Evolutionary conservation across 2,113 vertebrate genomes (phyloP).

Genomic region (Ammodytes dubius): DNA sequence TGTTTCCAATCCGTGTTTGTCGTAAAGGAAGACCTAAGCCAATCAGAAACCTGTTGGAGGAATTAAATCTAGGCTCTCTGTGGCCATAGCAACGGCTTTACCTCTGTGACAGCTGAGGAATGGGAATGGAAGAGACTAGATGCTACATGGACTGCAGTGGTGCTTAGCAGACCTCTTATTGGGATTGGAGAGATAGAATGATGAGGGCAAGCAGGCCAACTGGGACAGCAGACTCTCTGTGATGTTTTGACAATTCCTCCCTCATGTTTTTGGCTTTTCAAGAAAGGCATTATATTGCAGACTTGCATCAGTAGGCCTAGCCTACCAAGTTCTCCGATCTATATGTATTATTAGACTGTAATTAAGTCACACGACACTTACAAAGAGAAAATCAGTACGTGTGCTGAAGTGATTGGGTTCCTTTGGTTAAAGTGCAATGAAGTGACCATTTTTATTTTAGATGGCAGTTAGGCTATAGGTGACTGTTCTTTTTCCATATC

Average conservation of each 20-base stretch:
- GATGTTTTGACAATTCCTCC: background rate
- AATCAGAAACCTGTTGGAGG: constrained; percentile 67
- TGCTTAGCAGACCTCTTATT: constrained; percentile 35
- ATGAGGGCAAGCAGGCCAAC: background rate
- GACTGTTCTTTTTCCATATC: background rate
- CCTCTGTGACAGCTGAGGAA: constrained; percentile 76
- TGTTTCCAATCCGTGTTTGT: constrained; percentile 17
- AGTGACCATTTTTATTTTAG: background rate
- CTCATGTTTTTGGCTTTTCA: background rate
- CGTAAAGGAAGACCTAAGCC: constrained; percentile 51
- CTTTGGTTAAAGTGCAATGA: background rate
- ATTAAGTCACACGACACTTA: background rate
- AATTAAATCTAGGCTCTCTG: constrained; percentile 76
- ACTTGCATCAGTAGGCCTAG: background rate
- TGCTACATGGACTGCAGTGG: constrained; percentile 37
- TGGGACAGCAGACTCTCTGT: background rate
- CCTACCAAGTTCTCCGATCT: background rate
- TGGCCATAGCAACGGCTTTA: constrained; percentile 84
- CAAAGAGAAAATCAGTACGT: background rate
- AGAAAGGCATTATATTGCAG: background rate
- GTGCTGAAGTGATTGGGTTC: background rate
- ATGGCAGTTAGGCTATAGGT: background rate
- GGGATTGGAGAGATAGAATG: background rate
- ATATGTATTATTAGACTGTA: background rate
- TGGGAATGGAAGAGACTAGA: constrained; percentile 63